phyloP scores from a whole-genome alignment of 1,140 invertebrate species.

The Nebria ingens region DNA sequence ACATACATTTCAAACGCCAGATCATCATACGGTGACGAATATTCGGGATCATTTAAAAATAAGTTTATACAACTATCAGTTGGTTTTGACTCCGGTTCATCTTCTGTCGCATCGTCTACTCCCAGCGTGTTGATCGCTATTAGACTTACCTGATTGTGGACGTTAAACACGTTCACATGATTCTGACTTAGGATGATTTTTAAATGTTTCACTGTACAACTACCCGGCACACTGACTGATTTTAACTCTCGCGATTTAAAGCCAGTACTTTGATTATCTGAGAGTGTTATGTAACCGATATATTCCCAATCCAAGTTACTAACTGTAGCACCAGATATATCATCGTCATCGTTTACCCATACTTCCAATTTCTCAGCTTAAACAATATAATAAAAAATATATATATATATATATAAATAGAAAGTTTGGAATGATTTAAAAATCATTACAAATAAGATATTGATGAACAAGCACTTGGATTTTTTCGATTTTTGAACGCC shows the following conservation, averaged over 20 bases:
- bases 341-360: conserved; percentile 41
- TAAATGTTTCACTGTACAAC: conserved; percentile 69
- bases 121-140: conserved; percentile 34
- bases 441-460: conserved; percentile 83
- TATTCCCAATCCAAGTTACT: conserved; percentile 50
- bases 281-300: conserved; percentile 69
- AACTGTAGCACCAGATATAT: conserved; percentile 31
- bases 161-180: conserved; percentile 61
- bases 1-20: conserved; percentile 97
- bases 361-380: conserved; percentile 51
- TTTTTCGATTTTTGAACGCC: conserved; percentile 62
- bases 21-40: conserved; percentile 82
- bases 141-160: conserved; percentile 66
- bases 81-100: conserved; percentile 23
- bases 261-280: conserved; percentile 68
- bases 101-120: conserved; percentile 12
- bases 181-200: conserved; percentile 77
- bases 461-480: conserved; percentile 88
- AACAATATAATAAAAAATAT: conserved; percentile 18
- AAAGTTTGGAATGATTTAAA: conserved; percentile 19
- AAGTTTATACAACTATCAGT: conserved; percentile 13
- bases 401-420: conserved; percentile 9
- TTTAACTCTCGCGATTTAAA: conserved; percentile 80
- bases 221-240: conserved; percentile 67
- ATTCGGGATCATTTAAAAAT: conserved; percentile 43